A percentile compares a stretch with the other conserved stretches of the same genome.
Evolutionary conservation across 2,113 vertebrate species (phyloP).

Genomic region (Pavo muticus): DNA sequence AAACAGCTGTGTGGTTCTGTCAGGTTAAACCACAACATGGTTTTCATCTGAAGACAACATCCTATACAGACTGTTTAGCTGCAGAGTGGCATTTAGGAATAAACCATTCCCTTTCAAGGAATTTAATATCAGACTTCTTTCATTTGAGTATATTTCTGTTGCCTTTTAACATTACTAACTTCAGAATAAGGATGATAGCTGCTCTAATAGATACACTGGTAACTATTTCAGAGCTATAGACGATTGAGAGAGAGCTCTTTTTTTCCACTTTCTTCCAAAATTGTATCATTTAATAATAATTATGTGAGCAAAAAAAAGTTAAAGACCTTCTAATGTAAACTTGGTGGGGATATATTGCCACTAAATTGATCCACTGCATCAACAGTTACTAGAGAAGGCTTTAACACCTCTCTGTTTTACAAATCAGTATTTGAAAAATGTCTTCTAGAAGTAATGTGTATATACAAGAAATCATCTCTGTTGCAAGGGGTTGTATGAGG

Average conservation of each 20-base stretch:
- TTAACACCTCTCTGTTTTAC: background rate
- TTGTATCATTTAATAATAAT: background rate
- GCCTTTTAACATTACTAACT: background rate
- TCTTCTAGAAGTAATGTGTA: background rate
- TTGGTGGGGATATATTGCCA: background rate
- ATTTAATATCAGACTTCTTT: background rate
- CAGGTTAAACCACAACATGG: background rate
- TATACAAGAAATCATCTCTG: background rate
- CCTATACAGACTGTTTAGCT: background rate
- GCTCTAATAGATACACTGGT: background rate
- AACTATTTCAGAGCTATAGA: background rate
- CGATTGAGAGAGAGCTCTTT: background rate
- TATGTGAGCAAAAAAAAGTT: background rate
- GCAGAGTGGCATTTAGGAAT: background rate
- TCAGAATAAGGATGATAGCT: background rate
- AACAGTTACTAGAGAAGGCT: background rate
- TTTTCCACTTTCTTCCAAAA: background rate
- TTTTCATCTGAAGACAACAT: slow-evolving; percentile 15
- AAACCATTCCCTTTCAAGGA: background rate
- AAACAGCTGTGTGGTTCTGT: too few relatives aligned
- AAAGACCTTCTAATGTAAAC: background rate
- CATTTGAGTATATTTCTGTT: background rate
- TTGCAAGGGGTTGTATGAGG: background rate
- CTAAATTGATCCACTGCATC: background rate
- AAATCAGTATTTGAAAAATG: background rate